These are phyloP conservation scores for Gyps fulvus DNA, from an alignment of 2,113 vertebrate species.

Conservation along the genomic window DNA sequence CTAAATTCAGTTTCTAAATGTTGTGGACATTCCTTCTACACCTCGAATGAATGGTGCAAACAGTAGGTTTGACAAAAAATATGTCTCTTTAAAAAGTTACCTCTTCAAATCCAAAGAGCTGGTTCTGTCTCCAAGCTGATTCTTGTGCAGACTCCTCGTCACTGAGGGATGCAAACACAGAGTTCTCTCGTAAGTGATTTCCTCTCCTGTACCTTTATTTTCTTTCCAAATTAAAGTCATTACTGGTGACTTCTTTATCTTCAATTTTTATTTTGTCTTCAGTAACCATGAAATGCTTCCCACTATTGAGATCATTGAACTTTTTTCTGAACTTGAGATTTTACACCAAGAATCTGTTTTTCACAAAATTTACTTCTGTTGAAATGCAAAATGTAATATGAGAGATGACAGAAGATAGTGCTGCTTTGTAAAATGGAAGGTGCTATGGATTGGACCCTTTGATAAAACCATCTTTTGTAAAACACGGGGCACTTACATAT, in stretches of 20 bases:
- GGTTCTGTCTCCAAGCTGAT: neutral
- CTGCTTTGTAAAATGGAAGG: neutral
- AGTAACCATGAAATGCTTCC: neutral
- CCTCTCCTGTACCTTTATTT: neutral
- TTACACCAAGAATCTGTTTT: neutral
- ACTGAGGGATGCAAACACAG: slow-evolving; percentile 37
- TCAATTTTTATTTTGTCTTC: neutral
- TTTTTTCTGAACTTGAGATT: neutral
- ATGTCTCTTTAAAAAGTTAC: slow-evolving; percentile 16
- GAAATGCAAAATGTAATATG: neutral
- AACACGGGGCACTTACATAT: neutral
- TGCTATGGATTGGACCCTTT: neutral
- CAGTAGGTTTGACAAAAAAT: neutral
- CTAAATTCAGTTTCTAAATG: neutral
- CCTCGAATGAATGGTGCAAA: neutral
- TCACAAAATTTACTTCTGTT: neutral
- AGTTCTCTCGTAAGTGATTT: neutral
- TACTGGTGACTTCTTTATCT: neutral
- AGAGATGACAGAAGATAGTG: neutral
- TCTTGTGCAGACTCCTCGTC: neutral
- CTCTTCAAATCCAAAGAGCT: slow-evolving; percentile 41
- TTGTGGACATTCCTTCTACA: neutral
- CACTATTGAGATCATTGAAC: neutral
- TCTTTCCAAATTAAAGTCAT: neutral
- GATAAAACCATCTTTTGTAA: neutral